phyloP scores from a whole-genome alignment of 2,797 vertebrate species.

The Gallinago solitaria region DNA sequence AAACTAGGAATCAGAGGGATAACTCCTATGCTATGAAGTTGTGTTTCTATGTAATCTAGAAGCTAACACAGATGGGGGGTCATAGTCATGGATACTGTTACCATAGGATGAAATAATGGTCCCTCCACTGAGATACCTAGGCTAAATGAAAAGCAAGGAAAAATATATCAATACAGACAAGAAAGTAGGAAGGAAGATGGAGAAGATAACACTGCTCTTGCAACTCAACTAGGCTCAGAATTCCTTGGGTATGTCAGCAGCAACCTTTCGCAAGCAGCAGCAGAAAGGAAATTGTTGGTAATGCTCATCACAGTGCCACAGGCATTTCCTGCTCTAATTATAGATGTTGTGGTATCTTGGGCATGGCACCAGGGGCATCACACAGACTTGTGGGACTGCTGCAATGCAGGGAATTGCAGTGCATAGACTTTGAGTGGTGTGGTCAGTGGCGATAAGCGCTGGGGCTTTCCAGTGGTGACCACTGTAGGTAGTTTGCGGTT shows the following conservation, averaged over 20 bases:
- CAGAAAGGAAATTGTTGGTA: conserved; percentile 17
- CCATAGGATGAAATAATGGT: not conserved
- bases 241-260: not conserved
- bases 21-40: not conserved
- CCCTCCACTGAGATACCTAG: not conserved
- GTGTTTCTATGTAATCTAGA: not conserved
- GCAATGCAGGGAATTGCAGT: not conserved
- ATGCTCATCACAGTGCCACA: conserved; percentile 23
- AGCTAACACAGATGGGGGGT: not conserved
- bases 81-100: not conserved
- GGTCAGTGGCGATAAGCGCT: not conserved
- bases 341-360: conserved; percentile 25
- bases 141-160: not conserved
- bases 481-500: not conserved
- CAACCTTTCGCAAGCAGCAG: not conserved
- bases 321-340: conserved; percentile 44
- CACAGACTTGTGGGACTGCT: not conserved
- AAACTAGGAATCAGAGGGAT: not conserved
- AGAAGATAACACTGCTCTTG: not conserved
- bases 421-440: not conserved
- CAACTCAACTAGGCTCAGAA: not conserved
- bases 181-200: not conserved
- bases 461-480: not conserved
- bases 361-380: not conserved
- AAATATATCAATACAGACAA: not conserved